Evolutionary conservation across 1,140 invertebrate genomes (phyloP).

Genomic region (Trachymyrmex cornetzi): DNA sequence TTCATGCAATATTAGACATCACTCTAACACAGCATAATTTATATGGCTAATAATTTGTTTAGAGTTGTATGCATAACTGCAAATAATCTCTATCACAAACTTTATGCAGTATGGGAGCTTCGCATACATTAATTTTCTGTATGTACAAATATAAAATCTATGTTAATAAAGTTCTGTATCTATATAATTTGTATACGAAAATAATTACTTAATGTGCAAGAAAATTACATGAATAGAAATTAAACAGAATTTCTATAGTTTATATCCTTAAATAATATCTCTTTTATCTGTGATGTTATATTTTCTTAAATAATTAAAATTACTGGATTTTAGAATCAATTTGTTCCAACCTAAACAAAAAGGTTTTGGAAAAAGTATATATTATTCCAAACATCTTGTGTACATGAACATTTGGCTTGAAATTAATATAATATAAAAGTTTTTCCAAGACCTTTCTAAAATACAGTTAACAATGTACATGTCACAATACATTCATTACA

Average conservation of each 20-base stretch:
- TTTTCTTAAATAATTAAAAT: constrained; percentile 35
- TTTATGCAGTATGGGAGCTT: constrained; percentile 35
- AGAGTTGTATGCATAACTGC: background rate
- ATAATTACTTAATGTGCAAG: constrained; percentile 47
- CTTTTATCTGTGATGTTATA: constrained; percentile 38
- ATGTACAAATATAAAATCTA: constrained; percentile 81
- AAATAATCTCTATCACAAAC: constrained; percentile 23
- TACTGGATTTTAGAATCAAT: constrained; percentile 29
- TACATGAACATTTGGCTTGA: background rate
- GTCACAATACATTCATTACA: constrained; percentile 17
- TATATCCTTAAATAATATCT: constrained; percentile 26
- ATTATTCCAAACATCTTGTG: background rate
- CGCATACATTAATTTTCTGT: constrained; percentile 54
- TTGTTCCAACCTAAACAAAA: background rate
- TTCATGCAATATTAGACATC: background rate
- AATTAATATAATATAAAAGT: constrained; percentile 27
- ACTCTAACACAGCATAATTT: constrained; percentile 11
- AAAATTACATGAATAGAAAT: constrained; percentile 24
- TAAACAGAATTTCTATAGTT: background rate
- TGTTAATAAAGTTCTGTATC: constrained; percentile 89
- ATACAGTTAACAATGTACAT: constrained; percentile 32
- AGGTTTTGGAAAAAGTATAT: constrained; percentile 34
- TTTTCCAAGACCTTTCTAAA: constrained; percentile 36
- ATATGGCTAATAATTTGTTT: constrained; percentile 19
- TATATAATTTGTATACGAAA: constrained; percentile 44